Base-by-base conservation (phyloP, 2,888 invertebrate genomes). In the Caenorhabditis plicata region DNA sequence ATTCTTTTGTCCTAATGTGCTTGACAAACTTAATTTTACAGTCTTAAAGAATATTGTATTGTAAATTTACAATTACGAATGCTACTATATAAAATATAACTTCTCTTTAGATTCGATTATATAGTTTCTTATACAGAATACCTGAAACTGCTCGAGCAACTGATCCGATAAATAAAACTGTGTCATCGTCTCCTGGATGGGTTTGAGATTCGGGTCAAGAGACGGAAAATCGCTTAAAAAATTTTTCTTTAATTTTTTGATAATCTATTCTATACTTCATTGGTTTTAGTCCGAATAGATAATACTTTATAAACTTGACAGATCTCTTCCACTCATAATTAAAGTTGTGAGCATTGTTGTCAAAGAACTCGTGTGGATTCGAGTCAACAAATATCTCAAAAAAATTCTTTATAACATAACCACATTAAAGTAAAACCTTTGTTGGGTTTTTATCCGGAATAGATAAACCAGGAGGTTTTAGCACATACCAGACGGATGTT, bases 391-490 rank as follows among this genome's bases (percentile, higher is more conserved):
- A 61, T 11, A 76, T 52, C 60, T 76, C 65, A n/a, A 76, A 48
- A 42, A 32, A 13, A 19, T 19, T 36, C 36, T 8, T 7, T 9
- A 27, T 7, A 27, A 27, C 29, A 27, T 27, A 9, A 9, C 13
- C 29, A 9, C 29, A 9, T 7, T 9, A 27, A 7, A 27, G 29
- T 13, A 3, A 20, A 4, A 68, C 64, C 54, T 60, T 62, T n/a
- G 65, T 68, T 2, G 77, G 77, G 57, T 78, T 77, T 51, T 72
- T 76, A 38, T 61, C 64, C 13, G 77, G 77, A 19, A 74, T 58
- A 5, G 46, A 41, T 26, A 68, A 25, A 29, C 68, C 68, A 4
- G 68, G 65, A 36, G 51, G 38, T 26, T 58, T 25, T 20, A 68
- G 57, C 33, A 65, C 46, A 27, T 54, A 27, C 25, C 43, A 47